phyloP scores from a whole-genome alignment of 2,888 invertebrate genomes.

The Melieria picta region DNA sequence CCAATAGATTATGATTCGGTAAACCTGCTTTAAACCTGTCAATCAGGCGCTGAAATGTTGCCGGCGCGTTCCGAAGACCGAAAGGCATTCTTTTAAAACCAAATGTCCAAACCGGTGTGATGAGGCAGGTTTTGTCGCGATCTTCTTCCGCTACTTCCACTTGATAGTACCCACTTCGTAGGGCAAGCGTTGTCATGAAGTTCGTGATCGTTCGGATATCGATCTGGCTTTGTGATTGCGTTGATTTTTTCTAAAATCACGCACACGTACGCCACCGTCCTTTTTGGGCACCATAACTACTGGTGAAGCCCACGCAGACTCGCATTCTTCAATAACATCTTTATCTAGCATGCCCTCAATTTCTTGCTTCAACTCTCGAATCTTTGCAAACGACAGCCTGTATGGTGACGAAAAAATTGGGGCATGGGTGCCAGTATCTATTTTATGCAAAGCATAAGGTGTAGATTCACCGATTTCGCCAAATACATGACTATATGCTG shows the following conservation, averaged over 20 bases:
- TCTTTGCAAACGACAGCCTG: too few species aligned
- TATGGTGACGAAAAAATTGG: too few species aligned
- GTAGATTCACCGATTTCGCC: too few species aligned
- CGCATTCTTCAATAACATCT: too few species aligned
- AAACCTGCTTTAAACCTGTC: slow-evolving; percentile 15
- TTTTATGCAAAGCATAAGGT: too few species aligned
- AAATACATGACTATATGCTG: too few species aligned
- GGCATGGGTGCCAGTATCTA: too few species aligned
- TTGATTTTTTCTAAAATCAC: slow-evolving; percentile 47
- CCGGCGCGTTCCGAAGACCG: slow-evolving; percentile 20
- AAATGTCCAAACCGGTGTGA: slow-evolving; percentile 7
- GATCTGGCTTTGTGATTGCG: slow-evolving; percentile 2
- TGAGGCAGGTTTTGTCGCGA: slow-evolving; percentile 13
- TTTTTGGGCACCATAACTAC: slow-evolving; percentile 12
- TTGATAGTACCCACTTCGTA: slow-evolving; percentile 21
- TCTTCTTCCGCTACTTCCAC: not conserved
- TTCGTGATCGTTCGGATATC: slow-evolving; percentile 40
- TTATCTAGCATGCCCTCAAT: too few species aligned
- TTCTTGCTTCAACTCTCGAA: too few species aligned
- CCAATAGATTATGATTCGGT: slow-evolving; percentile 4
- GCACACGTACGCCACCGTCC: slow-evolving; percentile 42
- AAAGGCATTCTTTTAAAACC: slow-evolving; percentile 10
- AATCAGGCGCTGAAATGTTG: slow-evolving; percentile 17
- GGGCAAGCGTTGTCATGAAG: slow-evolving; percentile 8
- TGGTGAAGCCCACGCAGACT: too few species aligned